A percentile compares a stretch with the other conserved stretches of the same genome.
Conservation (phyloP, 2,113 vertebrate genomes). For the Vidua macroura region DNA sequence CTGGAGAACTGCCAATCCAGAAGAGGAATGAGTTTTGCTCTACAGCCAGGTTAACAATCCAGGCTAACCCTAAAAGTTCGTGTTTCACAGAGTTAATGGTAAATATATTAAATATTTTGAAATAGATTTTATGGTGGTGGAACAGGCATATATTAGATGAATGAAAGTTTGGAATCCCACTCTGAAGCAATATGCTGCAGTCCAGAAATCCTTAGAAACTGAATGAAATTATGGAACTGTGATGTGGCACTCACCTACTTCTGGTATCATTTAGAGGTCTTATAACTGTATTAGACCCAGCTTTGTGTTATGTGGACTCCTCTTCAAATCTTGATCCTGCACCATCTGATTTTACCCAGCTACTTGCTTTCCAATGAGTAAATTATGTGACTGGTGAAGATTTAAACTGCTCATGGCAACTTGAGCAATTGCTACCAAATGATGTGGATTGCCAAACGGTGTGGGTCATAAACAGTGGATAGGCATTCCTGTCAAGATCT, state of each 20-base stretch:
- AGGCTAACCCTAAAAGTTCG: not conserved
- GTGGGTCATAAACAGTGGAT: not conserved
- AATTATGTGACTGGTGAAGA: not conserved
- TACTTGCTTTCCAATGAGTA: not conserved
- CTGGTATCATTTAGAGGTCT: not conserved
- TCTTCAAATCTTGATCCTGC: not conserved
- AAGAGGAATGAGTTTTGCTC: not conserved
- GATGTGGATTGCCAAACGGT: slow-evolving; percentile 14
- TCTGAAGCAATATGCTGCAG: not conserved
- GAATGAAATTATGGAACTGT: not conserved
- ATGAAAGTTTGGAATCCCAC: not conserved
- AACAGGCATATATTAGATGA: not conserved
- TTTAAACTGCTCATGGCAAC: slow-evolving; percentile 19
- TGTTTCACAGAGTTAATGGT: not conserved
- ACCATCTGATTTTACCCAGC: not conserved
- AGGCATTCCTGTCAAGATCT: not conserved
- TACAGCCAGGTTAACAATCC: not conserved
- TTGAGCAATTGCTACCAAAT: not conserved
- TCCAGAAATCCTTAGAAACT: not conserved
- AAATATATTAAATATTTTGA: not conserved
- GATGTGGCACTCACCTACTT: not conserved
- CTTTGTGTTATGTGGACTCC: not conserved
- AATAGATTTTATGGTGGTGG: not conserved
- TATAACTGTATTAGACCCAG: not conserved
- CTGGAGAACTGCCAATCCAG: not conserved